These are phyloP conservation scores for Selene dorsalis DNA, from an alignment of 2,797 vertebrate genomes.

Conservation along the genomic window DNA sequence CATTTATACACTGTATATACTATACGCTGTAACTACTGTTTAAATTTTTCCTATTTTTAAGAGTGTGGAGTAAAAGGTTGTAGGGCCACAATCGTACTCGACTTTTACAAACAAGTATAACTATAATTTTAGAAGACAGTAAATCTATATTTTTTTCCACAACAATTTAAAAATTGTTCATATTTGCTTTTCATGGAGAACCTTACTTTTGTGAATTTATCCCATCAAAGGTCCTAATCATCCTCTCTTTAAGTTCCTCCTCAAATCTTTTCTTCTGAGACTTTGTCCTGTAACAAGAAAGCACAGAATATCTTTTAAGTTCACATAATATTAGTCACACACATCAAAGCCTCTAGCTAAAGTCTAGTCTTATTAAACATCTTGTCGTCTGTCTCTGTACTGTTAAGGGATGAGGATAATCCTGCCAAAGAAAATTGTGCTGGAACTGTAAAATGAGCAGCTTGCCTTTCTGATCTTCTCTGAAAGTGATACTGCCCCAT, in stretches of 20 bases:
- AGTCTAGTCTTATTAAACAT: constrained; percentile 43
- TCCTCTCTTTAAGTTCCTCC: constrained; percentile 94
- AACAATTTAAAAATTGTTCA: background rate
- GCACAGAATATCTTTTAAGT: constrained; percentile 32
- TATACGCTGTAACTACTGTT: no score
- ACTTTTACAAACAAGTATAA: background rate
- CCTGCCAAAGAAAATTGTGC: constrained; percentile 40
- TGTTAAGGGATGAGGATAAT: constrained; percentile 45
- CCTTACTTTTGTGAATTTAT: constrained; percentile 95
- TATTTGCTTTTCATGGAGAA: background rate
- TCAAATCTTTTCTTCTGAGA: constrained; percentile 96
- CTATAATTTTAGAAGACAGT: background rate
- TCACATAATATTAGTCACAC: constrained; percentile 49
- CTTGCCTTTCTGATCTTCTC: constrained; percentile 90
- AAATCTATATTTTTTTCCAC: background rate
- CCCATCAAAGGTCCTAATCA: constrained; percentile 95
- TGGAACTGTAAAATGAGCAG: constrained; percentile 37
- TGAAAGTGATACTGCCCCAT: constrained; percentile 95
- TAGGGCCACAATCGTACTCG: no score
- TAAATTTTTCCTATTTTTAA: no score
- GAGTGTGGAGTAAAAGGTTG: no score
- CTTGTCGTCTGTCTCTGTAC: constrained; percentile 26
- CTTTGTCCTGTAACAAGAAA: constrained; percentile 87
- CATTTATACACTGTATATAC: no score
- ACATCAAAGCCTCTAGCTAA: constrained; percentile 36